Base-by-base conservation (phyloP, 2,888 invertebrate species). In the Hymenopus coronatus region DNA sequence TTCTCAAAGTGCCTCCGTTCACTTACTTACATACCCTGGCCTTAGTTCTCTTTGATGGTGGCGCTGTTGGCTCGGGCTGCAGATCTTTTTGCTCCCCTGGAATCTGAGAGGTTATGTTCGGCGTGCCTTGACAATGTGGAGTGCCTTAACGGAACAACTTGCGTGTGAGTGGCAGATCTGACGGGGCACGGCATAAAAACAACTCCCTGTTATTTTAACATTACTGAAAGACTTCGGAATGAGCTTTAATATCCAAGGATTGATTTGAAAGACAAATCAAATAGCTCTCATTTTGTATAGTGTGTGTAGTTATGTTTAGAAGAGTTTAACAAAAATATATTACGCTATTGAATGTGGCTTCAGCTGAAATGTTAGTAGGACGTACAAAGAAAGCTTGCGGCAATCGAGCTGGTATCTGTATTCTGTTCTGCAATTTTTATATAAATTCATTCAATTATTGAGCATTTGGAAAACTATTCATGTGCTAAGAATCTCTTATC, bases 231-330 rank as follows among this genome's bases (percentile, higher is more conserved):
- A 90, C 90, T 90, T 90, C 90, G 90, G 90, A 89, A 84, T 88
- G 90, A 90, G 90, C 90, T 90, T 90, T 90, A 90, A 90, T 85
- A 88, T 84, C 54, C 84, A 70, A 83, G 86, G 88, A 88, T 88
- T 84, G 87, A 82, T 87, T 88, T 84, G 20, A 70, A 84, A 88
- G 88, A 83, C 88, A 88, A 70, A 46, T 87, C 83, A 88, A 81
- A 40, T 89, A 85, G 83, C 87, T 82, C 82, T 89, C 83, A 33
- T 88, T 89, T 89, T 85, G 86, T 85, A 89, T 89, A 89, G 89
- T 20, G 33, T 85, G 87, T 70, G 14, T 88, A 88, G 88, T 84
- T 81, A 88, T 81, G 81, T 84, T 81, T 88, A 88, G 88, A 46
- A 81, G 33, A 83, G 83, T 83, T 20, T 70, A 25, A 15, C 20